These are phyloP conservation scores for Balearica regulorum DNA, from an alignment of 2,797 vertebrate species.

Conservation along the genomic window DNA sequence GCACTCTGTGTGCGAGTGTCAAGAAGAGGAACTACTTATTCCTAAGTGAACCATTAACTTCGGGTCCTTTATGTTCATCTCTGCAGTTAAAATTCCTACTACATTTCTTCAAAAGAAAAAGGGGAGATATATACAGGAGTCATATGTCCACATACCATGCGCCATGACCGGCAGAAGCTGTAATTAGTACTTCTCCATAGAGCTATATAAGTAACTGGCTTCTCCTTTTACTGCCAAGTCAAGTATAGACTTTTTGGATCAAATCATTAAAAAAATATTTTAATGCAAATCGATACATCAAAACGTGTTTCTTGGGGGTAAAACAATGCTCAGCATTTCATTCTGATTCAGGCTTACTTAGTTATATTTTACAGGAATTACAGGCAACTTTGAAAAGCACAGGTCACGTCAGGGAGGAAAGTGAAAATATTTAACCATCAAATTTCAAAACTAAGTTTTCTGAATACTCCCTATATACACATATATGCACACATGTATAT, in stretches of 20 bases:
- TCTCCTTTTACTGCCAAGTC: background rate
- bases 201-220: background rate
- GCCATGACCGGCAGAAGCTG: background rate
- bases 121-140: conserved; percentile 10
- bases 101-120: conserved; percentile 14
- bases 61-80: conserved; percentile 36
- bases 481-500: background rate
- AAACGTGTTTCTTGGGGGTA: background rate
- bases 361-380: background rate
- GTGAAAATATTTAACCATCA: background rate
- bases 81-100: conserved; percentile 33
- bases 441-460: background rate
- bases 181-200: conserved; percentile 3
- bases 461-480: background rate
- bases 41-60: conserved; percentile 57
- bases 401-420: background rate
- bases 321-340: background rate
- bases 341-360: background rate
- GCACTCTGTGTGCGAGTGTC: conserved; percentile 5
- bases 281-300: background rate
- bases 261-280: background rate
- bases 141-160: background rate
- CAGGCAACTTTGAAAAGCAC: background rate
- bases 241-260: background rate
- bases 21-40: conserved; percentile 66